phyloP scores from a whole-genome alignment of 2,888 invertebrate genomes.

The Elegia similella region DNA sequence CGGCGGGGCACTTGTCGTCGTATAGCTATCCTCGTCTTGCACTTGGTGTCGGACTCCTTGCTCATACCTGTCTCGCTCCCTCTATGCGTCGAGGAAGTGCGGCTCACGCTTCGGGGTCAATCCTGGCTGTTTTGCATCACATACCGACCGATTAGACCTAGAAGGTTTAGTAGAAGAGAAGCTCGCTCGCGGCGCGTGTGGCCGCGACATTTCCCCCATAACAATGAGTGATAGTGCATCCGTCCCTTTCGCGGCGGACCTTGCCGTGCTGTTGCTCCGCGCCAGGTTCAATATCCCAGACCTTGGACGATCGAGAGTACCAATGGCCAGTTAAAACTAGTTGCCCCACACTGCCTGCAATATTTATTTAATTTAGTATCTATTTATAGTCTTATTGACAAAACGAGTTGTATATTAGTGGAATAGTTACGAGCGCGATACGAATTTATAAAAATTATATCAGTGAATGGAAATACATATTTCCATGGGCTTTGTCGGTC shows the following conservation, averaged over 20 bases:
- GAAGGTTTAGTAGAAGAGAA: conserved; percentile 55
- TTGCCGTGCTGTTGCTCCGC: conserved; percentile 70
- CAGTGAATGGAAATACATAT: conserved; percentile 50
- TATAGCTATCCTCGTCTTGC: conserved; percentile 42
- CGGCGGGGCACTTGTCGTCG: conserved; percentile 52
- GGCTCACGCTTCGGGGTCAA: conserved; percentile 58
- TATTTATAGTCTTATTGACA: conserved; percentile 59
- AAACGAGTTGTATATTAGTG: conserved; percentile 35
- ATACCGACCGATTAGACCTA: conserved; percentile 61
- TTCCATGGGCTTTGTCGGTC: conserved; percentile 47
- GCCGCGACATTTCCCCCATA: conserved; percentile 74
- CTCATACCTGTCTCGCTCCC: conserved; percentile 32
- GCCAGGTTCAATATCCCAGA: conserved; percentile 80
- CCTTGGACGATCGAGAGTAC: conserved; percentile 73
- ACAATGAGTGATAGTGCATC: conserved; percentile 77
- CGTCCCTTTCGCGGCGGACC: conserved; percentile 72
- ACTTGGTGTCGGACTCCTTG: conserved; percentile 7
- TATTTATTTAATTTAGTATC: conserved; percentile 56
- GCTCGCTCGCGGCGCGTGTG: conserved; percentile 60
- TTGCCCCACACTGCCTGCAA: conserved; percentile 64
- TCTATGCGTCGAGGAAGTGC: conserved; percentile 64
- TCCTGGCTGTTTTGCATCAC: conserved; percentile 61
- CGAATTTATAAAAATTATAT: conserved; percentile 24
- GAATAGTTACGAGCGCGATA: conserved; percentile 20
- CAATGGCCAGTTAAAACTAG: conserved; percentile 67